These are phyloP conservation scores for Salvelinus alpinus DNA, from an alignment of 2,113 vertebrate species.

Conservation along the genomic window DNA sequence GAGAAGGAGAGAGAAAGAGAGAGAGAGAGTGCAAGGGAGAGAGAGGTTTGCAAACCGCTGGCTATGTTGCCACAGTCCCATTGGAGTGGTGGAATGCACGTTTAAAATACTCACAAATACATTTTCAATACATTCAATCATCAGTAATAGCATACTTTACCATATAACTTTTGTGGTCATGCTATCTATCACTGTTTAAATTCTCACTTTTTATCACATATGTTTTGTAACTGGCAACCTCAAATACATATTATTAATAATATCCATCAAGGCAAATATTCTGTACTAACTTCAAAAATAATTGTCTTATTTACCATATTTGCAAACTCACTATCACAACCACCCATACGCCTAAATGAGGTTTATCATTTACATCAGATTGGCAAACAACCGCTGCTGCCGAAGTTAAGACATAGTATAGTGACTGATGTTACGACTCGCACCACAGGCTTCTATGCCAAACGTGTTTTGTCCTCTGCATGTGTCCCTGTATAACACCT, in stretches of 20 bases:
- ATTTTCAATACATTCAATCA: constrained; percentile 2
- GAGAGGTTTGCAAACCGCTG: constrained; percentile 75
- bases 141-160: not conserved
- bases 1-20: constrained; percentile 52
- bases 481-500: constrained; percentile 54
- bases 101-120: constrained; percentile 24
- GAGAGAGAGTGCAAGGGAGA: constrained; percentile 61
- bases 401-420: constrained; percentile 8
- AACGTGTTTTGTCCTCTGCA: constrained; percentile 37
- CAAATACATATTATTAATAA: not conserved
- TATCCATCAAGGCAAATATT: not conserved
- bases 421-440: constrained; percentile 14
- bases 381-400: constrained; percentile 23
- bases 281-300: constrained; percentile 43
- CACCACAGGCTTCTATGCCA: constrained; percentile 30
- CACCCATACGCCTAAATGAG: not conserved
- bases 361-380: not conserved
- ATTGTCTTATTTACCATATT: too few species aligned
- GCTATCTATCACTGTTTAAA: not conserved
- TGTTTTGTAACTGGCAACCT: not conserved
- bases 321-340: not conserved
- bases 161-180: constrained; percentile 22
- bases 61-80: not conserved
- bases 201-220: not conserved
- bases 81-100: constrained; percentile 13